Conservation (phyloP, 2,888 invertebrate species). For the Plutella xylostella region DNA sequence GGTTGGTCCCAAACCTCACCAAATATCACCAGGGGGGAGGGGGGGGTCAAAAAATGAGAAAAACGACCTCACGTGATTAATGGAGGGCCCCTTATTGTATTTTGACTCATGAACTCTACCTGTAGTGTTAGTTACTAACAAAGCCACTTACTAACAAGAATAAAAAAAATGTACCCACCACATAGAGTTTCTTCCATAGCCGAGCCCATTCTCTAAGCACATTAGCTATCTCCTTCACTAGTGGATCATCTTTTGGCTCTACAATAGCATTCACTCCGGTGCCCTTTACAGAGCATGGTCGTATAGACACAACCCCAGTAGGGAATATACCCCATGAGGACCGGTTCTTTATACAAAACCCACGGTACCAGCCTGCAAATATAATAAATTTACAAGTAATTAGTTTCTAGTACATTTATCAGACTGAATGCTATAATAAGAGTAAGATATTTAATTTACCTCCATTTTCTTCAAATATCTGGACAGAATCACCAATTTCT, state of each 20-base stretch:
- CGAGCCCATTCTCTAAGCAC: slow-evolving; percentile 94
- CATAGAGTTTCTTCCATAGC: slow-evolving; percentile 92
- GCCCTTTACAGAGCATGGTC: slow-evolving; percentile 82
- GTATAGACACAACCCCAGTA: slow-evolving; percentile 79
- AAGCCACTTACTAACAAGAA: too few relatives aligned
- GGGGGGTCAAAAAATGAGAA: too few relatives aligned
- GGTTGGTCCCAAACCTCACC: too few relatives aligned
- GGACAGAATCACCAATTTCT: slow-evolving; percentile 93
- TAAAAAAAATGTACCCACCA: slow-evolving; percentile 77
- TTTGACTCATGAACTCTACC: too few relatives aligned
- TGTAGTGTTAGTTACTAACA: too few relatives aligned
- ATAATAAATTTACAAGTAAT: slow-evolving; percentile 1
- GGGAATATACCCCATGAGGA: slow-evolving; percentile 69
- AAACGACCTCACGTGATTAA: too few relatives aligned
- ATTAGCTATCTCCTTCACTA: slow-evolving; percentile 91
- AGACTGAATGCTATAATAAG: neutral
- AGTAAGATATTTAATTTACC: slow-evolving; percentile 52
- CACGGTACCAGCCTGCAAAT: slow-evolving; percentile 84
- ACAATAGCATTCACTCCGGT: slow-evolving; percentile 86
- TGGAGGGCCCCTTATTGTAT: too few relatives aligned
- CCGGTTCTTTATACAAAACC: slow-evolving; percentile 79
- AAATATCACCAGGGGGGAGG: too few relatives aligned
- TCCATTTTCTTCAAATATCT: slow-evolving; percentile 90
- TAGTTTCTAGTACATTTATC: neutral
- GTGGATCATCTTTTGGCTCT: slow-evolving; percentile 87